phyloP scores from a whole-genome alignment of 1,140 invertebrate genomes.

The Drosophila kurseongensis region DNA sequence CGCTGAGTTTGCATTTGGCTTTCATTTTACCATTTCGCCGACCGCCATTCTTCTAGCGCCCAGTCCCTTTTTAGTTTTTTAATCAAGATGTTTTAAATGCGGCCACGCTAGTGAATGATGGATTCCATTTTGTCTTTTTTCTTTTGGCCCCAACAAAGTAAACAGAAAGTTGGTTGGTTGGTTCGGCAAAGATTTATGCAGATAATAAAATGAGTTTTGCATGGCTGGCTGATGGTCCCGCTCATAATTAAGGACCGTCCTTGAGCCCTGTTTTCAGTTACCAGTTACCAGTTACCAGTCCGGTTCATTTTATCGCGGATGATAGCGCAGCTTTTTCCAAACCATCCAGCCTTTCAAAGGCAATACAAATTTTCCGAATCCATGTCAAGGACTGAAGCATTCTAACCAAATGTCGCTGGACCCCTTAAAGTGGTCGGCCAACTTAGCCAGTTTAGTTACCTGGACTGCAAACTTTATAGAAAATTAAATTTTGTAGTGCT shows the following conservation, averaged over 20 bases:
- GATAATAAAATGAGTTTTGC: constrained; percentile 79
- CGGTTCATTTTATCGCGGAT: constrained; percentile 24
- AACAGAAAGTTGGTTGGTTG: constrained; percentile 71
- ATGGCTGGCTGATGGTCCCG: constrained; percentile 26
- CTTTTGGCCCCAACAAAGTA: constrained; percentile 44
- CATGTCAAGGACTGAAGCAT: constrained; percentile 61
- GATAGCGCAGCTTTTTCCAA: constrained; percentile 47
- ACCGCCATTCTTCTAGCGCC: constrained; percentile 43
- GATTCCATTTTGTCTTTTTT: constrained; percentile 55
- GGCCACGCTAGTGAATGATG: constrained; percentile 75
- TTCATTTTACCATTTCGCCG: constrained; percentile 67
- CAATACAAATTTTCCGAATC: constrained; percentile 44
- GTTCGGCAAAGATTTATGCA: constrained; percentile 76
- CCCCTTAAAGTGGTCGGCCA: constrained; percentile 20
- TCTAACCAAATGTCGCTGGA: constrained; percentile 11
- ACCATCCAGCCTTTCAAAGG: constrained; percentile 18
- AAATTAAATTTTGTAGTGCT: constrained; percentile 54
- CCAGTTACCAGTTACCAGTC: neutral
- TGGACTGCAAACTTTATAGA: constrained; percentile 17
- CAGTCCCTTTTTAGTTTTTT: constrained; percentile 69
- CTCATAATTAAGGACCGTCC: constrained; percentile 72
- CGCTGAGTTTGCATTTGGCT: constrained; percentile 79
- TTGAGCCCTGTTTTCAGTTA: constrained; percentile 30
- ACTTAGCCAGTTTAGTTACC: constrained; percentile 27
- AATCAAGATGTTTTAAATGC: constrained; percentile 82